Conservation (phyloP, 2,888 invertebrate genomes). For the Epistrophe grossulariae region DNA sequence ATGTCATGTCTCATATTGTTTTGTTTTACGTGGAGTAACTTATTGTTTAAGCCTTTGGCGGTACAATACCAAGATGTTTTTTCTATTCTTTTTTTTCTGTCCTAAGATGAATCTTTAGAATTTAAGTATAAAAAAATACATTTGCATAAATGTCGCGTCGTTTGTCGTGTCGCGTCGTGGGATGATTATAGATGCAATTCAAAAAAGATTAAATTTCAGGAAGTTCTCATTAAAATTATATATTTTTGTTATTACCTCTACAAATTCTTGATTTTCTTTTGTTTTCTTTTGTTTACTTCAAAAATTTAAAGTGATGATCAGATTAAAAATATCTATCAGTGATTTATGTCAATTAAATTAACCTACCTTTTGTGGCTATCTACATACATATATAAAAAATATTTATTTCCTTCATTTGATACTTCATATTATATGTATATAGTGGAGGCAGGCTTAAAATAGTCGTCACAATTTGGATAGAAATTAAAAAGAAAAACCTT, state of each 20-base stretch:
- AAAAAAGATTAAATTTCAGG: conserved; percentile 43
- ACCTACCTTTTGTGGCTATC: background rate
- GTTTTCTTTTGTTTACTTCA: conserved; percentile 13
- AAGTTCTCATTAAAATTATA: conserved; percentile 31
- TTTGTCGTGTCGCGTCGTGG: conserved; percentile 36
- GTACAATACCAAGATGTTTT: conserved; percentile 26
- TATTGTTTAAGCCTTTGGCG: conserved; percentile 23
- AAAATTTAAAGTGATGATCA: background rate
- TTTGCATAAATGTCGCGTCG: conserved; percentile 40
- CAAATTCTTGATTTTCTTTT: conserved; percentile 21
- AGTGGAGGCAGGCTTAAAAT: background rate
- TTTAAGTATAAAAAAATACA: conserved; percentile 9
- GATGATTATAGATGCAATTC: conserved; percentile 34
- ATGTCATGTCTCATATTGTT: conserved; percentile 17
- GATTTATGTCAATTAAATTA: conserved; percentile 7
- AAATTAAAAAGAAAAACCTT: background rate
- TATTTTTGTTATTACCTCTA: background rate
- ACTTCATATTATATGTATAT: background rate
- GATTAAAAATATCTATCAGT: background rate
- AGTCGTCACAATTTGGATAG: background rate
- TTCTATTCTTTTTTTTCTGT: background rate
- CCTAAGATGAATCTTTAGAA: conserved; percentile 24
- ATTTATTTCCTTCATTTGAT: background rate
- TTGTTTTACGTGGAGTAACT: conserved; percentile 10
- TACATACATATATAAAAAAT: background rate